Conservation (phyloP, 1,140 invertebrate genomes). For the Drosophila serrata region DNA sequence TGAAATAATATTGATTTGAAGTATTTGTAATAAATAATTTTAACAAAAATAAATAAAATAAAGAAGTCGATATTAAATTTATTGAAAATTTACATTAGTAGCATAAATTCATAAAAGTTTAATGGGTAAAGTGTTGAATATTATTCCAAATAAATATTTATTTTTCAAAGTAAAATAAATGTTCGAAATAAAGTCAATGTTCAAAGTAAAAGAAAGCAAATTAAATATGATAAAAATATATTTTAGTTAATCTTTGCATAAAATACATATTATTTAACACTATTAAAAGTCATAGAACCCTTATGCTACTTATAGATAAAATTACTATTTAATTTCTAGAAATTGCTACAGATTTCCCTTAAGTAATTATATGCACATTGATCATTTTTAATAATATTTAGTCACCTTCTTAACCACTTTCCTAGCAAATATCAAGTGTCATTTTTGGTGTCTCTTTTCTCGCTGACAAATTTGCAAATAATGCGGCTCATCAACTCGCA, state of each 20-base stretch:
- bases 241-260: no score
- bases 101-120: no score
- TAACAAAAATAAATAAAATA: not conserved
- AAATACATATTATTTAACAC: no score
- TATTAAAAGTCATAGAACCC: no score
- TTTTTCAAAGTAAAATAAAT: no score
- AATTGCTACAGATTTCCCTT: not conserved
- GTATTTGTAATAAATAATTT: not conserved
- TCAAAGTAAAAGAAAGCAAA: no score
- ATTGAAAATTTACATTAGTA: not conserved
- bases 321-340: no score
- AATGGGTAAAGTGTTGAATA: no score
- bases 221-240: no score
- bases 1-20: not conserved
- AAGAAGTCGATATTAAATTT: not conserved
- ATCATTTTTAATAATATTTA: not conserved
- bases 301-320: no score
- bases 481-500: conserved; percentile 66
- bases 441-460: conserved; percentile 22
- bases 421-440: conserved; percentile 59
- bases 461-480: conserved; percentile 70
- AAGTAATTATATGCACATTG: not conserved
- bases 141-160: no score
- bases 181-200: no score
- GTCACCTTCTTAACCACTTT: not conserved